Conservation (phyloP, 92 coral and sea anemone species). For the Actinostola sp. region DNA sequence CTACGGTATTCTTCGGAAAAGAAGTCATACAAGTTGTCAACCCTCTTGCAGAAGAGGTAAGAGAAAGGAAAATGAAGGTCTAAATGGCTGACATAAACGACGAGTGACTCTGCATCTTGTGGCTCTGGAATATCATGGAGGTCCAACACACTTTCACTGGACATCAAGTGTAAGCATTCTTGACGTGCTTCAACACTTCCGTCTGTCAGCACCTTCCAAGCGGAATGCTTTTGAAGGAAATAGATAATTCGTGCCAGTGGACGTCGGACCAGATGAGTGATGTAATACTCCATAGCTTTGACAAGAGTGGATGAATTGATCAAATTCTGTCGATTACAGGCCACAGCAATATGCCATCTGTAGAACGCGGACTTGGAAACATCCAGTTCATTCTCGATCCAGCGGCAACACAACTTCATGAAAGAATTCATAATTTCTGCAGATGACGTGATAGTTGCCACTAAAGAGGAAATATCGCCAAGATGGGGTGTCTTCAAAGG, state of each 20-base stretch:
- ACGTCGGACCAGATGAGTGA: slow-evolving; percentile 73
- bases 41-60: slow-evolving; percentile 60
- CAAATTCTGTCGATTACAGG: slow-evolving; percentile 82
- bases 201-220: slow-evolving; percentile 61
- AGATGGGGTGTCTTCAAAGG: slow-evolving; percentile 49
- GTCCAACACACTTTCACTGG: slow-evolving; percentile 53
- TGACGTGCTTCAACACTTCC: slow-evolving; percentile 38
- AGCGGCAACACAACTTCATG: slow-evolving; percentile 56
- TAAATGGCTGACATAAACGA: slow-evolving; percentile 43
- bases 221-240: slow-evolving; percentile 87
- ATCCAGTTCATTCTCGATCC: slow-evolving; percentile 50
- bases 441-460: slow-evolving; percentile 52
- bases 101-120: slow-evolving; percentile 81
- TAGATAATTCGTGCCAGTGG: slow-evolving; percentile 83
- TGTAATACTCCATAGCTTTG: slow-evolving; percentile 81
- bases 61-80: slow-evolving; percentile 72
- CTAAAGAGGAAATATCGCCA: slow-evolving; percentile 49
- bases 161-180: slow-evolving; percentile 59
- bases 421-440: slow-evolving; percentile 56
- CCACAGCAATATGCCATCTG: slow-evolving; percentile 85
- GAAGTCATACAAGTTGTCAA: slow-evolving; percentile 69
- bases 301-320: slow-evolving; percentile 82
- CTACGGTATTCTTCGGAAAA: slow-evolving; percentile 74
- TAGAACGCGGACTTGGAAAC: slow-evolving; percentile 5
- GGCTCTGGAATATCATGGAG: slow-evolving; percentile 72